Evolutionary conservation across 2,797 vertebrate genomes (phyloP).

Genomic region (Sebastes baramenuke): DNA sequence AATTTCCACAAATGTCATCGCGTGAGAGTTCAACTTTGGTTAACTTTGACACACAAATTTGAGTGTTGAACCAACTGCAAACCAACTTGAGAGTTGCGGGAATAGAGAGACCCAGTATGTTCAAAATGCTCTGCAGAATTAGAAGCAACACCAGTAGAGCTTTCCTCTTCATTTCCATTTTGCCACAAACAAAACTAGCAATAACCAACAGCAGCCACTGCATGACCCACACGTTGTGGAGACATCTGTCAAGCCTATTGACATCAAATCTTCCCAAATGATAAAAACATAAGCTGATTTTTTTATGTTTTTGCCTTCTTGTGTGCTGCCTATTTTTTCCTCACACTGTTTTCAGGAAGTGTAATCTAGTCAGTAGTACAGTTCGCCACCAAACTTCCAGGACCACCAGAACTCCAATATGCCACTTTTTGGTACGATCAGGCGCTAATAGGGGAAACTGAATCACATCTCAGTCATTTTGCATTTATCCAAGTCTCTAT

Average conservation of each 20-base stretch:
- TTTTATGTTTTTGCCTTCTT: background rate
- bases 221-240: background rate
- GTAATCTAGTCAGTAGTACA: background rate
- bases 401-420: background rate
- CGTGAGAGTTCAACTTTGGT: background rate
- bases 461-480: background rate
- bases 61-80: background rate
- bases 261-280: background rate
- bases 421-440: background rate
- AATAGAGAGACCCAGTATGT: background rate
- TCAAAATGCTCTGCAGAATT: background rate
- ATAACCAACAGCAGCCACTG: background rate
- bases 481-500: background rate
- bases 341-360: background rate
- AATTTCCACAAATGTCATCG: background rate
- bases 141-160: background rate
- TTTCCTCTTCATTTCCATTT: background rate
- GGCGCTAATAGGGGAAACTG: background rate
- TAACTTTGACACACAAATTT: background rate
- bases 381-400: background rate
- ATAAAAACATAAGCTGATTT: background rate
- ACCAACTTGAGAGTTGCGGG: background rate
- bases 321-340: background rate
- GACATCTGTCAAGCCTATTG: background rate
- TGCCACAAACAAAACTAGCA: background rate